Evolutionary conservation across 2,113 vertebrate genomes (phyloP).

Genomic region (Okapia johnstoni): DNA sequence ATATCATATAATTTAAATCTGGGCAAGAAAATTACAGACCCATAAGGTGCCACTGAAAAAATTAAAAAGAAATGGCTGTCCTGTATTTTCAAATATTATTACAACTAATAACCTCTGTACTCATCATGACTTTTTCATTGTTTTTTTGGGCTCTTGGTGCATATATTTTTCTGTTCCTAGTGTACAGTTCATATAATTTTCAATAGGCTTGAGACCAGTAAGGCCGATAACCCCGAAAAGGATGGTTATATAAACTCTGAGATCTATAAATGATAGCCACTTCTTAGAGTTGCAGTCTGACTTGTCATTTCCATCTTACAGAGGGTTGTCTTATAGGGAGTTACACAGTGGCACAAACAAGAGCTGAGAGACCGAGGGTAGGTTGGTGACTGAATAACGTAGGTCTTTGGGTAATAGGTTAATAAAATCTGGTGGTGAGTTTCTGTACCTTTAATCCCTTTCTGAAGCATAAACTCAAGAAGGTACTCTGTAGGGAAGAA

Average conservation of each 20-base stretch:
- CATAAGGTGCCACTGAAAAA: conserved; percentile 58
- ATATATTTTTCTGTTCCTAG: conserved; percentile 1
- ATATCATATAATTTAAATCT: conserved; percentile 59
- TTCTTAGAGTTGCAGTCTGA: neutral
- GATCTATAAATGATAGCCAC: neutral
- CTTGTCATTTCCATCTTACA: neutral
- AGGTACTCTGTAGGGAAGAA: neutral
- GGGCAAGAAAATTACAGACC: conserved; percentile 43
- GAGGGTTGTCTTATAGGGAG: neutral
- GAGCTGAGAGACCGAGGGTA: neutral
- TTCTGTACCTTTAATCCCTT: neutral
- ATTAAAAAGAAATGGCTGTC: conserved; percentile 60
- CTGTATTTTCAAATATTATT: conserved; percentile 65
- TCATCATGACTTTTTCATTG: conserved; percentile 6
- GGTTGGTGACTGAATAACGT: neutral
- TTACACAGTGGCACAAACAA: neutral
- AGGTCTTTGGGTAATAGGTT: neutral
- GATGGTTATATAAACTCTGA: neutral
- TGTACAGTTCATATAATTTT: conserved; percentile 19
- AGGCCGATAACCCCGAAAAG: neutral
- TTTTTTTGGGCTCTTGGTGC: neutral
- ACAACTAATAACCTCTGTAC: conserved; percentile 25
- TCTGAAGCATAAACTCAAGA: neutral
- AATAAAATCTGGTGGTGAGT: neutral
- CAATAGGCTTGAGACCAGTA: neutral